Percentiles rank a stretch among this genome's conserved stretches.
Evolutionary conservation across 2,113 vertebrate genomes (phyloP).

Genomic region (Saccopteryx leptura): DNA sequence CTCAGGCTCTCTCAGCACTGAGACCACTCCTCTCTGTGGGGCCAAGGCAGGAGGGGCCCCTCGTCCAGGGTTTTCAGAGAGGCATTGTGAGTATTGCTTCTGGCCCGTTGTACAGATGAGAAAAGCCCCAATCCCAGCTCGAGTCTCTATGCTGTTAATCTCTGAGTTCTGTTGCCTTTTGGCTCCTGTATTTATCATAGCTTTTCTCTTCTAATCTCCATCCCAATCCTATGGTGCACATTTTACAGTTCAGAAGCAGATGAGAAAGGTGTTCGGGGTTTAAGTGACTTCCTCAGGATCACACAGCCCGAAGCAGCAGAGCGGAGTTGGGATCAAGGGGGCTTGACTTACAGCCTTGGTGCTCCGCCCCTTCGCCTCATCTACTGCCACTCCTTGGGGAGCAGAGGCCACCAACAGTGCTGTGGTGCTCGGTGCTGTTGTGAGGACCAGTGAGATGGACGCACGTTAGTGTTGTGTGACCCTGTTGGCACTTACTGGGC

Average conservation of each 20-base stretch:
- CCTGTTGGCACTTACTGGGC: not conserved
- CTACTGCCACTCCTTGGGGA: not conserved
- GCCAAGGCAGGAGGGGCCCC: not conserved
- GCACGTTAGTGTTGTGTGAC: not conserved
- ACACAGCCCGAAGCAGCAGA: not conserved
- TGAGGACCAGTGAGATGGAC: not conserved
- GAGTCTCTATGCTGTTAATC: too few species aligned
- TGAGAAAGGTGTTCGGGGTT: not conserved
- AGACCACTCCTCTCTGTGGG: not conserved
- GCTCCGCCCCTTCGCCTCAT: not conserved
- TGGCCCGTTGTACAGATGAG: not conserved
- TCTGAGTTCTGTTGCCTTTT: not conserved
- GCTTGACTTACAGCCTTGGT: not conserved
- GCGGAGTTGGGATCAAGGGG: not conserved
- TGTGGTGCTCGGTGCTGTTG: rapidly evolving
- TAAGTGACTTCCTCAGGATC: not conserved
- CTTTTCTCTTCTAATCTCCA: not conserved
- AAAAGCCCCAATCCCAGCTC: not conserved
- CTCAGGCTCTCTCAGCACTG: not conserved
- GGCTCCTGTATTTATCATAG: not conserved
- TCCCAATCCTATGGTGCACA: not conserved
- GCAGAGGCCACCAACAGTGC: rapidly evolving
- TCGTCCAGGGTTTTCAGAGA: not conserved
- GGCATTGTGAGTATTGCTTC: not conserved
- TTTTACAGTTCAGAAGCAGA: not conserved